These are phyloP conservation scores for Zootoca vivipara DNA, from an alignment of 2,113 vertebrate species.

Conservation along the genomic window DNA sequence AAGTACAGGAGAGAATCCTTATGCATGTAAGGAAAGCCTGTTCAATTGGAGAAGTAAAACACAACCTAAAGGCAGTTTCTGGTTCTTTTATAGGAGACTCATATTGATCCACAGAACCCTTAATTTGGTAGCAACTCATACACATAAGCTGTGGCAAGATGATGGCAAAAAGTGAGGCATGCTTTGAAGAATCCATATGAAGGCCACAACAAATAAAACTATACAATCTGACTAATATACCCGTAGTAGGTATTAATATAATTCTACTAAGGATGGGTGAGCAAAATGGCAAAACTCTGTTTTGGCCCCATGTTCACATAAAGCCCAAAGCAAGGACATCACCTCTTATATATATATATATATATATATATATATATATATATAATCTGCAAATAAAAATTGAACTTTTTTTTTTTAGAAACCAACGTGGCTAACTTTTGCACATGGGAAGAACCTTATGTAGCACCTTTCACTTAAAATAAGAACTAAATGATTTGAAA, in stretches of 20 bases:
- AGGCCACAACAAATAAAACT: neutral
- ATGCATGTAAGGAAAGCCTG: neutral
- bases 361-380: too few species aligned
- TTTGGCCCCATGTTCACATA: neutral
- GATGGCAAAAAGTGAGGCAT: neutral
- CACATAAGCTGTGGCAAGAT: neutral
- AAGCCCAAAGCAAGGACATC: neutral
- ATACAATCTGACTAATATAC: neutral
- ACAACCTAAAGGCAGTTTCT: neutral
- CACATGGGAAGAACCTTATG: neutral
- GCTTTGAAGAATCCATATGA: accelerated
- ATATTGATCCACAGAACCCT: neutral
- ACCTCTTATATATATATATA: too few species aligned
- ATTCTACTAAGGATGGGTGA: neutral
- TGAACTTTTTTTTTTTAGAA: neutral
- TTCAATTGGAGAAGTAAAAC: neutral
- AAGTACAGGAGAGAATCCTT: neutral
- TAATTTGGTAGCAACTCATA: neutral
- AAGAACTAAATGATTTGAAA: slow-evolving; percentile 16
- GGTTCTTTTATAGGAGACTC: neutral
- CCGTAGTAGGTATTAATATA: neutral
- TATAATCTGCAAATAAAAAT: neutral
- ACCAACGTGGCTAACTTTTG: neutral
- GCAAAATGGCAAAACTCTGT: neutral
- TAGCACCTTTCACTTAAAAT: slow-evolving; percentile 4